Base-by-base conservation (phyloP, 2,888 invertebrate species). In the Volucella inanis region DNA sequence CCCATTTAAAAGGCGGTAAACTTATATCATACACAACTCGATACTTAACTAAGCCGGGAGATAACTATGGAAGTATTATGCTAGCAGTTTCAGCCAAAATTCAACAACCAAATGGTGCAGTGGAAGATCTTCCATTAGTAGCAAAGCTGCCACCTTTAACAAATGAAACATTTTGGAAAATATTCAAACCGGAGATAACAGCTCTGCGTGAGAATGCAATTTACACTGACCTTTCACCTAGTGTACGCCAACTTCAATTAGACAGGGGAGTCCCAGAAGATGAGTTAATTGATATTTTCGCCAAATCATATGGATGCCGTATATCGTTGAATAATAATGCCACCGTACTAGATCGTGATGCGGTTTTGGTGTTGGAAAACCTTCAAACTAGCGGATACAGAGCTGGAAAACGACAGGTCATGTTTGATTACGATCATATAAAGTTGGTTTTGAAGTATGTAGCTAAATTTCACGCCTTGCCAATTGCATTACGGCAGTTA, bases 11-110 rank as follows among this genome's bases (percentile, higher is more conserved):
- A 9, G 89, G 89, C 9, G 87, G 81, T 0, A 89, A 88, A 76
- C 87, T 94, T 1, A 72, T 92, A 1, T 90, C 92, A 0, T 92
- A 93, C 78, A 89, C 90, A 15, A 91, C 90, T 11, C 90, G 90
- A 14, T 90, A 90, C 80, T 89, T 93, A n/a, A 93, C 93, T 9
- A 92, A 93, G 15, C 93, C 93, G 0, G 94, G 94, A 0, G 94
- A 94, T 88, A 94, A 94, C 88, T 94, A 94, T 88, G 94, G 94
- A 1, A 94, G 94, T 87, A 91, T 93, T 0, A 94, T 94, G 90
- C 88, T 94, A 0, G 91, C 92, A 0, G 88, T 92, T 2, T 87
- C 87, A 31, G 90, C 92, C 0, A 91, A 89, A 77, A 87, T 93
- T 11, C 89, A 89, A 31, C 88, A 88, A n/a, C 2, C 86, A 0